Conservation (phyloP, 2,888 invertebrate species). For the Bibio marci region DNA sequence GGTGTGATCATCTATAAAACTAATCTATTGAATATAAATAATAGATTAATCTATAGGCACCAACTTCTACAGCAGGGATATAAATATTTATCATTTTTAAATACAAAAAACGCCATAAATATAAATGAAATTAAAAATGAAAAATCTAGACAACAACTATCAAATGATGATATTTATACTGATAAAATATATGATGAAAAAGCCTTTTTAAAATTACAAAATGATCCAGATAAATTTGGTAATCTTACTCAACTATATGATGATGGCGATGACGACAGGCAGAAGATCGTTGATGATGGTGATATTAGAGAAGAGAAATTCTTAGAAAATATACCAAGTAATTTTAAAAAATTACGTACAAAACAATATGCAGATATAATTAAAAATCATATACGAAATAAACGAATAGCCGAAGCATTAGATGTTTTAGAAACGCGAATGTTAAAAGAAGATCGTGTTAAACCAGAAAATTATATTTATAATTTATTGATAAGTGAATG, state of each 20-base stretch:
- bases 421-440: constrained; percentile 60
- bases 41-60: no score
- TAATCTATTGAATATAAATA: no score
- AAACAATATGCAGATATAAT: constrained; percentile 55
- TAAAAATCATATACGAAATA: constrained; percentile 42
- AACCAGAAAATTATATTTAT: constrained; percentile 64
- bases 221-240: constrained; percentile 11
- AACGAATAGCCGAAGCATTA: constrained; percentile 58
- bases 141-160: no score
- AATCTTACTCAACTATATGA: not conserved
- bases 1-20: no score
- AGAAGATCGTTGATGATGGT: constrained; percentile 15
- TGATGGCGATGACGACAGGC: not conserved
- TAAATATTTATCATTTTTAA: no score
- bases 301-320: constrained; percentile 43
- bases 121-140: no score
- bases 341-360: constrained; percentile 34
- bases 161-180: no score
- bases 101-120: no score
- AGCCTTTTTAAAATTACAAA: not conserved
- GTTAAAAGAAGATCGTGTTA: constrained; percentile 57
- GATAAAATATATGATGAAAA: no score
- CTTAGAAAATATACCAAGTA: constrained; percentile 33
- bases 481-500: constrained; percentile 70
- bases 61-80: no score